These are phyloP conservation scores for Trichogramma dendrolimi DNA, from an alignment of 2,888 invertebrate species.

Conservation along the genomic window DNA sequence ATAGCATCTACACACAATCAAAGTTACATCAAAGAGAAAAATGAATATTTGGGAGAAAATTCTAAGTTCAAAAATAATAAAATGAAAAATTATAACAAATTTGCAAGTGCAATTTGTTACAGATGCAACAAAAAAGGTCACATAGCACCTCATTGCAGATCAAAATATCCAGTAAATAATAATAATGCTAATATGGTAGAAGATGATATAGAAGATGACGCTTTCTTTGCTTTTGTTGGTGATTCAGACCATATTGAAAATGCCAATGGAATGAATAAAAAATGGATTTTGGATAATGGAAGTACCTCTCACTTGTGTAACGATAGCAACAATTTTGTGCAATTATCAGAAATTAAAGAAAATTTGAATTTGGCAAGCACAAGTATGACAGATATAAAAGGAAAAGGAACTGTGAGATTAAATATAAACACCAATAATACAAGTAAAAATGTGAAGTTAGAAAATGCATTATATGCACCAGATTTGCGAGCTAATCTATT, in stretches of 20 bases:
- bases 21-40: background rate
- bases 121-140: slow-evolving; percentile 8
- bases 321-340: background rate
- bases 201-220: slow-evolving; percentile 1
- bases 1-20: background rate
- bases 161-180: background rate
- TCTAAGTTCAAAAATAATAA: background rate
- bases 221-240: background rate
- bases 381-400: background rate
- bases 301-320: slow-evolving; percentile 9
- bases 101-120: slow-evolving; percentile 2
- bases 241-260: background rate
- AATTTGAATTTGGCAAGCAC: slow-evolving; percentile 5
- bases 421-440: background rate
- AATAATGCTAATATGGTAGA: background rate
- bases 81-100: background rate
- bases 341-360: background rate
- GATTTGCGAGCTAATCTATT: slow-evolving; percentile 8
- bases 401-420: slow-evolving; percentile 1
- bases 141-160: slow-evolving; percentile 3
- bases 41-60: background rate
- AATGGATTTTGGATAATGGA: slow-evolving; percentile 9
- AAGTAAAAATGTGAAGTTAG: background rate
- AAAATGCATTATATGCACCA: slow-evolving; percentile 12
- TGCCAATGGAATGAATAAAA: background rate